Conservation (phyloP, 2,888 invertebrate genomes). For the Blastobasis adustella region DNA sequence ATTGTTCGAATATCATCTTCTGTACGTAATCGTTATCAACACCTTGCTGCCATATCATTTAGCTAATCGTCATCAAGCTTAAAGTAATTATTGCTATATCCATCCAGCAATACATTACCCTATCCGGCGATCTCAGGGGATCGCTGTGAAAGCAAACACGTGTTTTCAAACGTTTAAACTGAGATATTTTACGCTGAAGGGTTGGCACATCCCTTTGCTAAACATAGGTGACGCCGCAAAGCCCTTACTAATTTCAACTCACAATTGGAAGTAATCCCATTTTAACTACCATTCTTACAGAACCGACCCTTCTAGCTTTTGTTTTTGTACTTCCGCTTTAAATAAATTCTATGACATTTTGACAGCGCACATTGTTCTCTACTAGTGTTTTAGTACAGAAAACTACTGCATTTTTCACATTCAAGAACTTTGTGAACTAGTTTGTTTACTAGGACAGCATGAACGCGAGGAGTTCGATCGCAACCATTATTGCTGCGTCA, state of each 20-base stretch:
- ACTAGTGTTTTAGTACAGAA: conserved; percentile 12
- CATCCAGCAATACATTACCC: conserved; percentile 30
- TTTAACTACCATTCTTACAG: conserved; percentile 47
- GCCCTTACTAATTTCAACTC: conserved; percentile 34
- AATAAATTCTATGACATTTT: conserved; percentile 44
- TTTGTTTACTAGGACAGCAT: conserved; percentile 54
- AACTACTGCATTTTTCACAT: conserved; percentile 9
- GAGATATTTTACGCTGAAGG: conserved; percentile 67
- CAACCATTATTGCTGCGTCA: conserved; percentile 16
- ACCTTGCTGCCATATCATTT: too few relatives aligned
- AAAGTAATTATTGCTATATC: too few relatives aligned
- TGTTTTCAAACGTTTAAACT: conserved; percentile 62
- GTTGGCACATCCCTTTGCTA: conserved; percentile 60
- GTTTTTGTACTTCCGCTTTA: conserved; percentile 58
- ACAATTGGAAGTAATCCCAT: conserved; percentile 54
- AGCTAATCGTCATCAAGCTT: too few relatives aligned
- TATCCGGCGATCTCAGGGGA: conserved; percentile 45
- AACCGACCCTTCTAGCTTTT: conserved; percentile 44
- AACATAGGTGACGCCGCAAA: conserved; percentile 39
- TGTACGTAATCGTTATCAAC: too few relatives aligned
- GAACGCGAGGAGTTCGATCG: conserved; percentile 35
- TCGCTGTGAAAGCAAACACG: conserved; percentile 59
- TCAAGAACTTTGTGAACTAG: conserved; percentile 46
- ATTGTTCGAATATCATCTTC: too few relatives aligned
- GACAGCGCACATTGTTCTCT: conserved; percentile 36